A percentile compares a stretch with the other conserved stretches of the same genome.
Evolutionary conservation across 2,113 vertebrate genomes (phyloP).

Genomic region (Malurus melanocephalus): DNA sequence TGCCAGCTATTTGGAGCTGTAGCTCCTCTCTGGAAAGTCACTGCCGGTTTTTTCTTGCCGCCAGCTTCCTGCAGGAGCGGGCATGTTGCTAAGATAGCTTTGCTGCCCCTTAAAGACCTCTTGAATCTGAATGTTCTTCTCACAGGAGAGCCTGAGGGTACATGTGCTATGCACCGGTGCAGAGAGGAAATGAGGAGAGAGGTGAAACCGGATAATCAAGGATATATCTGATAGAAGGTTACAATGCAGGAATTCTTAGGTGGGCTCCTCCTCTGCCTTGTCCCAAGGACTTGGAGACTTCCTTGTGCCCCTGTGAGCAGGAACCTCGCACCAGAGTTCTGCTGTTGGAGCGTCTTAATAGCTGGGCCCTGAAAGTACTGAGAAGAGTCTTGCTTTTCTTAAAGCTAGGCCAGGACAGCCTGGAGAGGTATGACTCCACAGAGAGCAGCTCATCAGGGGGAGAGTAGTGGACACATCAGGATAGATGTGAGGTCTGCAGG

Average conservation of each 20-base stretch:
- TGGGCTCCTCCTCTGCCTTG: not conserved
- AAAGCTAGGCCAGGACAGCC: not conserved
- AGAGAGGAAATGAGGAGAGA: not conserved
- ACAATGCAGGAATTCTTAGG: not conserved
- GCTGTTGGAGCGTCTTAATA: not conserved
- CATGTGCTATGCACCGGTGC: not conserved
- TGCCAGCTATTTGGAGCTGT: not conserved
- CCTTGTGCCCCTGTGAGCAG: not conserved
- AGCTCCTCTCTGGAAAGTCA: not conserved
- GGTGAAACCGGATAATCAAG: conserved; percentile 1
- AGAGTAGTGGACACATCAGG: not conserved
- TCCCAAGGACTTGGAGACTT: not conserved
- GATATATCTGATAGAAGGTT: not conserved
- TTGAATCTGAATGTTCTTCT: not conserved
- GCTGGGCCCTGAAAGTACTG: not conserved
- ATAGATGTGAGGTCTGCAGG: not conserved
- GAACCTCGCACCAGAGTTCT: not conserved
- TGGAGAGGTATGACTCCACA: not conserved
- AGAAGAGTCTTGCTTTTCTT: not conserved
- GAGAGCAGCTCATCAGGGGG: not conserved
- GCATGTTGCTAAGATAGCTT: not conserved
- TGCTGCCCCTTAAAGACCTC: not conserved
- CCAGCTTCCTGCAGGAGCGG: not conserved
- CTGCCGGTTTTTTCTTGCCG: not conserved
- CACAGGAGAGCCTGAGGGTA: not conserved